Base-by-base conservation (phyloP, 1,140 invertebrate species). In the Magallana angulata region DNA sequence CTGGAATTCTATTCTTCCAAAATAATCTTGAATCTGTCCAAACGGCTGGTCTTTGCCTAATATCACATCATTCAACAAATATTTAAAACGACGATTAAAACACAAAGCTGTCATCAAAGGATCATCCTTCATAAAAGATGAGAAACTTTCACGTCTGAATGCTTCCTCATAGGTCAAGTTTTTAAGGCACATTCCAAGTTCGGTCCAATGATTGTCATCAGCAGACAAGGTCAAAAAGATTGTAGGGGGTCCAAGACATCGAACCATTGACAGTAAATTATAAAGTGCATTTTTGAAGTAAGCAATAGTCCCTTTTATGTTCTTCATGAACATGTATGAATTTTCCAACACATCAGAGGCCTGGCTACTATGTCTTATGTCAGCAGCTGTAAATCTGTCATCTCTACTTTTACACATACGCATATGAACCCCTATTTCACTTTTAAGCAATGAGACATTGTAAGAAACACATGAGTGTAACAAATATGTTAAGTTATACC, bases 201-300 rank as follows among this genome's bases (percentile, higher is more conserved):
- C 88, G 60, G 88, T 83, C 88, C 88, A 90, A 58, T 89, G 85
- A 36, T 87, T 48, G 60, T 90, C 90, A 90, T 90, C 84, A 59
- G 90, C 85, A 76, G 85, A 86, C 56, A 87, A 87, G 6, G 88
- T 89, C 64, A 87, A 80, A 84, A 89, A 85, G 80, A 89, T 87
- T 56, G 85, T 89, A 59, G 81, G 88, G 7, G 88, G 88, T 1
- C 88, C 85, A 64, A 89, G 71, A 84, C 62, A 85, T 62, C 59
- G 58, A 62, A 89, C 86, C 9, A 48, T 82, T 64, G 88, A 57
- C 12, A 85, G 24, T n/a, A 89, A 71, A 76, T 89, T 60, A n/a
- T 57, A 84, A 6, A 89, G 57, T 30, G 57, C 76, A 59, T 86
- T 89, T 85, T 71, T 76, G 24, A 83, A 89, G 64, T 89, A 85